Conservation (phyloP, 1,140 invertebrate species). For the Onthophagus taurus region DNA sequence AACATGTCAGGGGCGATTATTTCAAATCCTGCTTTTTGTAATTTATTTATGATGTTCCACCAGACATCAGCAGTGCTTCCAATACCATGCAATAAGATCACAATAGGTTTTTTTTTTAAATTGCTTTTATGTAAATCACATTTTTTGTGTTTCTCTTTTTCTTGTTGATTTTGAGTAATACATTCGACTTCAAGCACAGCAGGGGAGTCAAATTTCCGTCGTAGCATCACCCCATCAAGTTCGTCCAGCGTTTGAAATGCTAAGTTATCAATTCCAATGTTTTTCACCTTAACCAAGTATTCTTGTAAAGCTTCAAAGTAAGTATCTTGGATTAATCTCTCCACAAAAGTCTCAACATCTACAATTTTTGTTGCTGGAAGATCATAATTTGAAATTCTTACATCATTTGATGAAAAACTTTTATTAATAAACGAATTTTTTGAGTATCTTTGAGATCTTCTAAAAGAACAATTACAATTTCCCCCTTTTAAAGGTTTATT, state of each 20-base stretch:
- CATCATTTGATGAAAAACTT: not conserved
- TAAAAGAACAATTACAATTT: conserved; percentile 35
- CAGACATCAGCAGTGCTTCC: conserved; percentile 62
- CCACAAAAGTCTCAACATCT: conserved; percentile 30
- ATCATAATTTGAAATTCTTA: conserved; percentile 14
- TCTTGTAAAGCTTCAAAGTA: conserved; percentile 32
- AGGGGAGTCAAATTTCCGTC: conserved; percentile 8
- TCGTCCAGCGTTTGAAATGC: conserved; percentile 25
- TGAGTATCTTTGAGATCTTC: conserved; percentile 31
- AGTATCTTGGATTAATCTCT: conserved; percentile 31
- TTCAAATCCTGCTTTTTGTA: conserved; percentile 52
- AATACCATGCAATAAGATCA: conserved; percentile 66
- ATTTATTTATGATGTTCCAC: conserved; percentile 52
- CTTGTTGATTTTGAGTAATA: conserved; percentile 1
- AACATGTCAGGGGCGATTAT: conserved; percentile 61
- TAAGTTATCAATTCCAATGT: conserved; percentile 22
- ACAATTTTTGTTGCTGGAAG: conserved; percentile 21
- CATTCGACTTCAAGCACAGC: not conserved
- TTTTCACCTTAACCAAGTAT: conserved; percentile 8
- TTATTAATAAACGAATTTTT: conserved; percentile 13
- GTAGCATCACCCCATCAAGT: conserved; percentile 19
- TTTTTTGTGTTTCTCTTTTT: not conserved
- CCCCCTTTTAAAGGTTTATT: conserved; percentile 29
- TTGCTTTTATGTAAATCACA: conserved; percentile 10
- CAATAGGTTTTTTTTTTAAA: conserved; percentile 39